Evolutionary conservation across 2,797 vertebrate species (phyloP).

Genomic region (Phataginus tetradactyla): DNA sequence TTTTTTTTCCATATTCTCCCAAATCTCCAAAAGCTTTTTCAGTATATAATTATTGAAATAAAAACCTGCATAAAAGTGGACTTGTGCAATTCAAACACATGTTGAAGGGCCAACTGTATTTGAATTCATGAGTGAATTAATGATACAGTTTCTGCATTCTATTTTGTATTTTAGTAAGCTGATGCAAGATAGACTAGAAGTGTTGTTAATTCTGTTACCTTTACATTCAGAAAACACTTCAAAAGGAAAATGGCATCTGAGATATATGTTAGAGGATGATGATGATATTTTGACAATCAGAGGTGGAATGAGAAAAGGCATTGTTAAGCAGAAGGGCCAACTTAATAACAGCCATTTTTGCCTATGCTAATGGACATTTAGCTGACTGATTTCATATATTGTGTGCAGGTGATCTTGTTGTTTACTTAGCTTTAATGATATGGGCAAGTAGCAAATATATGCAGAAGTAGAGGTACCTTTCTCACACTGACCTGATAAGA

Average conservation of each 20-base stretch:
- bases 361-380: not conserved
- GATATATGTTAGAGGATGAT: not conserved
- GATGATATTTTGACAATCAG: not conserved
- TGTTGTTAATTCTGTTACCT: conserved; percentile 8
- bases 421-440: conserved; percentile 29
- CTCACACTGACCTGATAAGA: not conserved
- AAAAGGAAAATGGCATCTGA: conserved; percentile 47
- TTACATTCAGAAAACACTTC: conserved; percentile 11
- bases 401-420: not conserved
- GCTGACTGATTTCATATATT: not conserved
- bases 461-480: not conserved
- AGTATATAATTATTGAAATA: too few relatives aligned
- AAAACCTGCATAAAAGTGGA: too few relatives aligned
- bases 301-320: not conserved
- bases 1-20: too few relatives aligned
- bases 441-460: not conserved
- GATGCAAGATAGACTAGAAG: not conserved
- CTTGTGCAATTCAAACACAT: too few relatives aligned
- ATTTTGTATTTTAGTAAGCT: not conserved
- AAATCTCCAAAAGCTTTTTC: too few relatives aligned
- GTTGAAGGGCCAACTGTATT: not conserved
- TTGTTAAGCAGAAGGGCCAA: not conserved
- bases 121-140: not conserved
- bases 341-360: not conserved
- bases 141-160: not conserved